A percentile compares a stretch with the other conserved stretches of the same genome.
phyloP scores from a whole-genome alignment of 2,797 vertebrate species.

The Melanotaenia boesemani region DNA sequence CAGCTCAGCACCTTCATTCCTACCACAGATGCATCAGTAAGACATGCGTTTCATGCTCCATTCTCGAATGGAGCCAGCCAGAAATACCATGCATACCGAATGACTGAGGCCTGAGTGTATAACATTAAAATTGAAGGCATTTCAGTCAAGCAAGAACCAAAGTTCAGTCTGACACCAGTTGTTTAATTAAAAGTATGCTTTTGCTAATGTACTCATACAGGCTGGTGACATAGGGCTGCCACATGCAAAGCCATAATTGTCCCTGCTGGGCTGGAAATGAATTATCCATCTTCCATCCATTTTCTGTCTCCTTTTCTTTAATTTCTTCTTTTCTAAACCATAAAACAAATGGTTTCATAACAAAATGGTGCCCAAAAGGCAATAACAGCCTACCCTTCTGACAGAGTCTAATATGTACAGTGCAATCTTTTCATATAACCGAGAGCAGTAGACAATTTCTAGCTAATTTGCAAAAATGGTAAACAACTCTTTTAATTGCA shows the following conservation, averaged over 20 bases:
- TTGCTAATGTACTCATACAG: background rate
- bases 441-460: background rate
- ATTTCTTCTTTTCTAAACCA: background rate
- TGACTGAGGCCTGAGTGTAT: constrained; percentile 10
- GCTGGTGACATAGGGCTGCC: background rate
- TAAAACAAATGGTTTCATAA: constrained; percentile 9
- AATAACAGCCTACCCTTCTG: background rate
- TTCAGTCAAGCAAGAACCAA: constrained; percentile 8
- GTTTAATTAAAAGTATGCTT: constrained; percentile 9
- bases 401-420: background rate
- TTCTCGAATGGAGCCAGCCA: constrained; percentile 11
- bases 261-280: background rate
- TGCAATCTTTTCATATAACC: background rate
- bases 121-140: constrained; percentile 6
- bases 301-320: background rate
- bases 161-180: background rate
- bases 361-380: background rate
- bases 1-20: constrained; percentile 35
- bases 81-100: background rate
- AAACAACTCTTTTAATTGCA: no score
- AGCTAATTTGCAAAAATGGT: background rate
- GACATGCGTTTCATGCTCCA: constrained; percentile 6
- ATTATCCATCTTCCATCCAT: constrained; percentile 1
- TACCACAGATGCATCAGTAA: constrained; percentile 11
- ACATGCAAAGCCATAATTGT: background rate